Evolutionary conservation across 2,113 vertebrate genomes (phyloP).

Genomic region (Zosterops borbonicus): DNA sequence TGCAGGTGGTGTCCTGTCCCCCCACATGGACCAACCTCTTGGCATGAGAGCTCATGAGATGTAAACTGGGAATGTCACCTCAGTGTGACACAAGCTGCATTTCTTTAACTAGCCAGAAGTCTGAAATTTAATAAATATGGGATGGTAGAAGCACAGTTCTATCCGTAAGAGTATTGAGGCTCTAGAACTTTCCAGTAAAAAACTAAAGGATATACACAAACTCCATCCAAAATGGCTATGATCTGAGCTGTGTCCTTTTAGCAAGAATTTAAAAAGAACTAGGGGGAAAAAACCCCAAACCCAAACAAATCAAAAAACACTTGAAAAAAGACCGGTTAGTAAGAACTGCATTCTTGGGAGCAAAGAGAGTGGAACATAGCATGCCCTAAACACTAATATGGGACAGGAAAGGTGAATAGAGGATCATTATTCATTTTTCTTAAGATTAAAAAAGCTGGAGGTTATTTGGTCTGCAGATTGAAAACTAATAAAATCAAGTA

Average conservation of each 20-base stretch:
- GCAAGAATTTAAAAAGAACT: not conserved
- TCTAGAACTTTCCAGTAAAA: not conserved
- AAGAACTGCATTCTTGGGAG: not conserved
- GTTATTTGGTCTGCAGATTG: not conserved
- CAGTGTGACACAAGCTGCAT: not conserved
- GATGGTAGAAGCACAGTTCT: not conserved
- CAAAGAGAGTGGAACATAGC: not conserved
- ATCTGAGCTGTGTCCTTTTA: not conserved
- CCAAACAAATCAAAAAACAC: not conserved
- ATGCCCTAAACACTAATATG: not conserved
- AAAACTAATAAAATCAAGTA: not conserved
- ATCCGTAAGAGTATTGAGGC: not conserved
- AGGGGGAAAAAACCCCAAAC: not conserved
- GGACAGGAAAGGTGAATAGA: not conserved
- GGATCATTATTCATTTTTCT: not conserved
- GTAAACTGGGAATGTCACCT: not conserved
- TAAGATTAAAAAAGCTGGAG: not conserved
- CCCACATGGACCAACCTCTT: not conserved
- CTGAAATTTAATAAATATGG: not conserved
- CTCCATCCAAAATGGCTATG: not conserved
- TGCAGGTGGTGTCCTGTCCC: not conserved
- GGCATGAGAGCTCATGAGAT: not conserved
- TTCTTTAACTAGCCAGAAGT: not conserved
- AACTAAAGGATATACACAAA: not conserved
- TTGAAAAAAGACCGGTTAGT: not conserved